Conservation (phyloP, 2,113 vertebrate species). For the Neogale vison region DNA sequence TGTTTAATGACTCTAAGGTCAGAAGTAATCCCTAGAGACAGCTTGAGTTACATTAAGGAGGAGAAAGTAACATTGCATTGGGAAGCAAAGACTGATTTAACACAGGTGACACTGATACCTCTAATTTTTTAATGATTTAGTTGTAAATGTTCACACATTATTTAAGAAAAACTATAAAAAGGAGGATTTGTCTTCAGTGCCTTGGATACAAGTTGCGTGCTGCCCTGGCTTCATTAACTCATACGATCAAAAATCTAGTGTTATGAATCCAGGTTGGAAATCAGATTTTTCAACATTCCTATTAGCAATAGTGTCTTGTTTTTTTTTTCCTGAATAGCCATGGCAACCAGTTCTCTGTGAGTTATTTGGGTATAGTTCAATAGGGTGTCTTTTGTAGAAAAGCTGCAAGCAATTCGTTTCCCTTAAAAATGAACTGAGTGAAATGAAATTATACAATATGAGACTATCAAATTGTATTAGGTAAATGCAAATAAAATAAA, state of each 20-base stretch:
- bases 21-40: conserved; percentile 5
- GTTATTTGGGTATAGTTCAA: conserved; percentile 53
- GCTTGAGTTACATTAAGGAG: neutral
- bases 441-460: conserved; percentile 74
- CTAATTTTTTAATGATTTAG: neutral
- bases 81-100: neutral
- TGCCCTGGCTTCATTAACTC: conserved; percentile 25
- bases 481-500: conserved; percentile 54
- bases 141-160: neutral
- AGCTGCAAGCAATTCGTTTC: conserved; percentile 56
- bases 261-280: conserved; percentile 24
- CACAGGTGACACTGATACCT: neutral
- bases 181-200: neutral
- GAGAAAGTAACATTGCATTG: neutral
- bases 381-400: conserved; percentile 44
- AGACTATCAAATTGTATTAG: conserved; percentile 65
- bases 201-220: neutral
- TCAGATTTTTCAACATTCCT: conserved; percentile 18
- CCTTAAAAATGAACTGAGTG: conserved; percentile 56
- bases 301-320: neutral
- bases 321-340: conserved; percentile 36
- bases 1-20: neutral
- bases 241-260: neutral
- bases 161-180: neutral
- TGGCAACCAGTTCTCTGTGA: conserved; percentile 51